phyloP scores from a whole-genome alignment of 2,888 invertebrate species.

The Cheilosia variabilis region DNA sequence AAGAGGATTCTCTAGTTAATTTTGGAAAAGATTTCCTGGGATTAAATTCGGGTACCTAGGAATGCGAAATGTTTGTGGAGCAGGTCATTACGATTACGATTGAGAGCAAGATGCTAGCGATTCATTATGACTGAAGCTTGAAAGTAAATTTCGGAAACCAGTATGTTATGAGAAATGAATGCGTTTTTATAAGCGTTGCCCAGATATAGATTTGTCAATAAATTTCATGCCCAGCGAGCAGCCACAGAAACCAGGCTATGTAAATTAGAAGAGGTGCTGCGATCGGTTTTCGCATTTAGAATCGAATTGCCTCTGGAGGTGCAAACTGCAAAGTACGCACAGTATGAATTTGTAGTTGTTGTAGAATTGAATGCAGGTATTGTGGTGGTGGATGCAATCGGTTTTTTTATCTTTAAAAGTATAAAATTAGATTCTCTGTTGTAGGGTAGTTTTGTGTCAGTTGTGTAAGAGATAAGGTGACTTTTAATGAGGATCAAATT shows the following conservation, averaged over 20 bases:
- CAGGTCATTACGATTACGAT: conserved; percentile 1
- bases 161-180: conserved; percentile 55
- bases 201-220: not conserved
- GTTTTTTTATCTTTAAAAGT: too few relatives aligned
- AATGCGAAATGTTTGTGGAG: not conserved
- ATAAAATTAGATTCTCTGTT: too few relatives aligned
- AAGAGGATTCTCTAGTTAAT: conserved; percentile 18
- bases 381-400: too few relatives aligned
- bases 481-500: not conserved
- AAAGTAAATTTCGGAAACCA: conserved; percentile 31
- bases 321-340: conserved; percentile 58
- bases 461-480: too few relatives aligned
- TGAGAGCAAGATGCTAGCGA: conserved; percentile 21
- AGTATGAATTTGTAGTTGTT: conserved; percentile 8
- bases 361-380: not conserved
- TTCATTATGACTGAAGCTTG: conserved; percentile 8
- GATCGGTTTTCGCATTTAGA: conserved; percentile 5
- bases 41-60: not conserved
- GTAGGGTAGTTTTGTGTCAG: conserved; percentile 8
- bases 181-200: conserved; percentile 1
- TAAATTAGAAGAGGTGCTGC: conserved; percentile 22
- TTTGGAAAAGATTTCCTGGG: not conserved
- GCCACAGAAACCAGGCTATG: conserved; percentile 10
- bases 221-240: not conserved
- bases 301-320: conserved; percentile 16